A percentile compares a stretch with the other conserved stretches of the same genome.
phyloP scores from a whole-genome alignment of 2,113 vertebrate species.

The Perognathus longimembris region DNA sequence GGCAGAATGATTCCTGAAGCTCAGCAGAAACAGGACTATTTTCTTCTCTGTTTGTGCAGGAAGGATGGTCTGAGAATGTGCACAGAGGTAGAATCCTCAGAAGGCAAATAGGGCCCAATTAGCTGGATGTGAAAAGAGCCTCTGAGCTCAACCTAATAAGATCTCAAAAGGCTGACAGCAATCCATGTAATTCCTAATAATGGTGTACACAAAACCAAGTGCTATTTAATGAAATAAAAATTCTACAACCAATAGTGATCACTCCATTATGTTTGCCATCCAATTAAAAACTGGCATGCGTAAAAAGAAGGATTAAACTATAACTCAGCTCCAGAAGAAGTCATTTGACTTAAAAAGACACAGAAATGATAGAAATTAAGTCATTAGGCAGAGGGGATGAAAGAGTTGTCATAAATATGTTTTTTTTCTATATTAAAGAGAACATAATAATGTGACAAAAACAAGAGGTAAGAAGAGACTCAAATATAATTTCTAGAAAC shows the following conservation, averaged over 20 bases:
- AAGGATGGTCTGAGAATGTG: not conserved
- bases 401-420: not conserved
- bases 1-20: not conserved
- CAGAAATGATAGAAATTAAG: not conserved
- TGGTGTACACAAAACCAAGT: not conserved
- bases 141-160: not conserved
- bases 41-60: not conserved
- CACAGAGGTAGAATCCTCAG: not conserved
- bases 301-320: not conserved
- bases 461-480: not conserved
- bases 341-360: not conserved
- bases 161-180: not conserved
- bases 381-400: not conserved
- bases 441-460: not conserved
- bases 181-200: not conserved
- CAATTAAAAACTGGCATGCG: not conserved
- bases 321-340: not conserved
- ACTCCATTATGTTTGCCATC: not conserved
- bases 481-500: not conserved
- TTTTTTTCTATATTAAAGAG: not conserved
- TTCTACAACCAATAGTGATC: conserved; percentile 15
- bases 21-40: not conserved
- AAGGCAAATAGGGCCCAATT: not conserved
- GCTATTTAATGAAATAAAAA: conserved; percentile 33
- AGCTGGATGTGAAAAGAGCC: not conserved